Percentiles rank a stretch among this genome's conserved stretches.
phyloP scores from a whole-genome alignment of 2,888 invertebrate genomes.

The Diaphora mendica region DNA sequence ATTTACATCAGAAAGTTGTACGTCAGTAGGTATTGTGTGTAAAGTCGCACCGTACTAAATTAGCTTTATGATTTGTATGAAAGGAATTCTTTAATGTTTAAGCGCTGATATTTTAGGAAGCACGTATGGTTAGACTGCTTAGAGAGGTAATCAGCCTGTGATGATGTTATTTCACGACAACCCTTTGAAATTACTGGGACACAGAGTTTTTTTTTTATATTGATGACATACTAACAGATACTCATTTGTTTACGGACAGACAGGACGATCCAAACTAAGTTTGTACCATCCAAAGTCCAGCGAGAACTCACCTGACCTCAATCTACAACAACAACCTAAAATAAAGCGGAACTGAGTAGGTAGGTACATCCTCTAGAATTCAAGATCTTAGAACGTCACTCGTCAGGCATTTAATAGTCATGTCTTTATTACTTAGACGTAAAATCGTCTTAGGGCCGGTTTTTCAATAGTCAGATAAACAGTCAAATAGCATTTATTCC shows the following conservation, averaged over 20 bases:
- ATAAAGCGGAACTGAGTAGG: no score
- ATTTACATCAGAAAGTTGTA: conserved; percentile 56
- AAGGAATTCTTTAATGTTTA: conserved; percentile 31
- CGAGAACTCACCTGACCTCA: background rate
- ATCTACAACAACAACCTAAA: background rate
- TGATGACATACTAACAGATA: background rate
- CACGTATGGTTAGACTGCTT: background rate
- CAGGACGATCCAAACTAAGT: background rate
- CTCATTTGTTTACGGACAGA: background rate
- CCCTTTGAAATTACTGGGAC: background rate
- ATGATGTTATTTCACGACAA: background rate
- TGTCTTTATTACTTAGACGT: no score
- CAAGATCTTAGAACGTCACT: no score
- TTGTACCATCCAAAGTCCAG: background rate
- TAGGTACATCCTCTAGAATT: no score
- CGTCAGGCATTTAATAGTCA: no score
- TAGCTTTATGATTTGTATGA: conserved; percentile 45
- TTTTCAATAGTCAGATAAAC: no score
- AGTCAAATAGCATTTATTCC: no score
- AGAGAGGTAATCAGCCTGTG: background rate
- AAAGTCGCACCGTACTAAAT: conserved; percentile 47
- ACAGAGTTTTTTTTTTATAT: background rate
- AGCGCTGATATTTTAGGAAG: background rate
- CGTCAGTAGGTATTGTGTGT: conserved; percentile 43
- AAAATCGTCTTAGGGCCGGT: no score